Evolutionary conservation across 2,888 invertebrate species (phyloP).

Genomic region (Pantelozetes paolii): DNA sequence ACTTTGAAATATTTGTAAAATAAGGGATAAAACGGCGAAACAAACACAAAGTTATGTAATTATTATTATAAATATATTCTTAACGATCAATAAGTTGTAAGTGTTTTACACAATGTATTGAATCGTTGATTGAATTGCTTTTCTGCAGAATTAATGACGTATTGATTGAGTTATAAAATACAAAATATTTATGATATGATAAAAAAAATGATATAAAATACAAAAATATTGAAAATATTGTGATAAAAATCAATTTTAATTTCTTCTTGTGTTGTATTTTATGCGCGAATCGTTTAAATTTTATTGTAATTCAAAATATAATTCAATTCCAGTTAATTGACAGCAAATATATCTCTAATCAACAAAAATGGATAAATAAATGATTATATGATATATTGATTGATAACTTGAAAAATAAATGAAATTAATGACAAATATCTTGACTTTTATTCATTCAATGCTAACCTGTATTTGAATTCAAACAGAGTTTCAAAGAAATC

Average conservation of each 20-base stretch:
- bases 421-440: not conserved
- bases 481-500: too few species aligned
- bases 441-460: too few species aligned
- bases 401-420: not conserved
- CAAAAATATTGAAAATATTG: slow-evolving; percentile 18
- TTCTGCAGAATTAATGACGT: not conserved
- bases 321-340: slow-evolving; percentile 14
- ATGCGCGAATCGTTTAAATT: slow-evolving; percentile 12
- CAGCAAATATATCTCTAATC: slow-evolving; percentile 8
- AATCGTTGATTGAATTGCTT: slow-evolving; percentile 26
- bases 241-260: slow-evolving; percentile 31
- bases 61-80: slow-evolving; percentile 13
- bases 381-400: not conserved
- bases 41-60: slow-evolving; percentile 13
- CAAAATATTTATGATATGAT: slow-evolving; percentile 30
- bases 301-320: slow-evolving; percentile 20
- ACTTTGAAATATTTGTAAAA: not conserved
- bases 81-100: slow-evolving; percentile 13
- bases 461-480: too few species aligned
- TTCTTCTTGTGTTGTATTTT: slow-evolving; percentile 26
- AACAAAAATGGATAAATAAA: not conserved
- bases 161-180: slow-evolving; percentile 3
- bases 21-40: slow-evolving; percentile 2
- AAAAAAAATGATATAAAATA: not conserved
- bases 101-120: not conserved